Base-by-base conservation (phyloP, 1,140 invertebrate species). In the Drosophila grimshawi region DNA sequence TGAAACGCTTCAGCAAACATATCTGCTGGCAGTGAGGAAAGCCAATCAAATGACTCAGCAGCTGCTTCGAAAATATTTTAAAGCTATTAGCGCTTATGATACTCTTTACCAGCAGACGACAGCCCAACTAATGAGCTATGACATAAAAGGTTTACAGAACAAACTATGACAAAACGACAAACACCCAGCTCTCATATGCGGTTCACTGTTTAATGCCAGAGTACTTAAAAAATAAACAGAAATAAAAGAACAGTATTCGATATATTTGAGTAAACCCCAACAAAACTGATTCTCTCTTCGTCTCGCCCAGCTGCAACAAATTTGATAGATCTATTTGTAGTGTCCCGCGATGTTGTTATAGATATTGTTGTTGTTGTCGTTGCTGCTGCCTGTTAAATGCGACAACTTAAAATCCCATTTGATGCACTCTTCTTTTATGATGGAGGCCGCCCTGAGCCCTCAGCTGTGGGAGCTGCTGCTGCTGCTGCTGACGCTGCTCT, bases 281-380 rank as follows among this genome's bases (percentile, higher is more conserved):
- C 62, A 67, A 78, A 82, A 59, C 63, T 61, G 53, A 41, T 48
- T 41, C 51, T 8, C 63, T 57, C 2, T 55, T 4, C 29, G 3
- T 30, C n/a, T 48, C 55, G 48, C 59, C 56, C 79, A 76, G 83
- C 80, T 80, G 75, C 82, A 83, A 70, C 76, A 41, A 69, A 78
- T 80, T 88, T 88, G 80, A 88, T 88, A 89, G 80, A 88, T 88
- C 85, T 83, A 89, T 89, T 89, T 88, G 85, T 88, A 88, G 80
- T 74, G 59, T 53, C 57, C 43, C 67, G 53, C 55, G 45, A 43
- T 53, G 65, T 51, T 69, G 57, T 32, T 41, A 33, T 33, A 19
- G 19, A 1, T 33, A 37, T 33, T 33, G 61, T 49, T 57, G 49
- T 30, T 46, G 33, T 2, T 51, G 55, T n/a, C 56, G 51, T 5